Base-by-base conservation (phyloP, 2,113 vertebrate species). In the Pyrgilauda ruficollis region DNA sequence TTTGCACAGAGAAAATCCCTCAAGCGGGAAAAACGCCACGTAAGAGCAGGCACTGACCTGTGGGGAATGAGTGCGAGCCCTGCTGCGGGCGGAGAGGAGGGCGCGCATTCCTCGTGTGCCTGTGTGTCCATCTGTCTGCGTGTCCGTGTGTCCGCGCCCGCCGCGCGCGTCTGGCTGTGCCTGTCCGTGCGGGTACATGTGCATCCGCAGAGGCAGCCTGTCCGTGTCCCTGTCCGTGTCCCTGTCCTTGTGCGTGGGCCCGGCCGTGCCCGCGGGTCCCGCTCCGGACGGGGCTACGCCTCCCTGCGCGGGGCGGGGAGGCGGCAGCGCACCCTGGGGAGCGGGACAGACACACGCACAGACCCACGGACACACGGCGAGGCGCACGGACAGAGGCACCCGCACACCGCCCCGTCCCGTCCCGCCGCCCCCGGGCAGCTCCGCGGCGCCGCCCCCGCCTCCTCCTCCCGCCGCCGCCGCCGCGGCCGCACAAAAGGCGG, bases 51-150 rank as follows among this genome's bases (percentile, higher is more conserved):
- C 84, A 22, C 0, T 62, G 92, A 80, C 78, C 82, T 16, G 9
- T 22, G 85, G n/a, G 82, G 75, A 90, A 62, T 3, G 37, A 8
- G 70, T 0, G 39, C 61, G 15, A 52, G 55, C 59, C 30, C 59
- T 4, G 46, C 66, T 15, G 73, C 0, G 52, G 41, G 85, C 19
- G 6, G 41, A 46, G 35, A 10, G 52, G 44, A 24, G 50, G n/a
- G 23, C 2, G 4, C 2, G 3, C 19, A 1, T 28, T 37, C 30
- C 19, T 33, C 3, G 2, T 33, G 47, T 39, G 74, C 30, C 77
- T 10, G 41, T 1, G 49, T 23, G 16, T 3, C 0, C 61, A 2
- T 0, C 26, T 0, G 13, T 2, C 11, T 1, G 39, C 21, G 41
- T 22, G 53, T 13, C 41, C 49, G 62, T 52, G 64, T 11, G 64